phyloP scores from a whole-genome alignment of 53 echinoderm and acorn worm species.

The Echinarachnius parma region DNA sequence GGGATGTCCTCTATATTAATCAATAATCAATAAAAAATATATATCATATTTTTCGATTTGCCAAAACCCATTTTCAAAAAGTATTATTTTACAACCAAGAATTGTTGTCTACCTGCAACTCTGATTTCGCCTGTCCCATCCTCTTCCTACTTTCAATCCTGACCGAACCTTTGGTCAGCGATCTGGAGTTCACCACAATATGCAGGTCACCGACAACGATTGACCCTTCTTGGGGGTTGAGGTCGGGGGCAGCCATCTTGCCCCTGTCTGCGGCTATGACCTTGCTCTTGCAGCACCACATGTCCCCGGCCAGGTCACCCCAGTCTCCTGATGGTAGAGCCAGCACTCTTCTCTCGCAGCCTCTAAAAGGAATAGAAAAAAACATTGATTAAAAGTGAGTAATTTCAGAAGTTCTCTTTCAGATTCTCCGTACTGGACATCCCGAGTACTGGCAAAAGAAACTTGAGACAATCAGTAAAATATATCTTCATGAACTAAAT shows the following conservation, averaged over 20 bases:
- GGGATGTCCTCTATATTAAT: too few relatives aligned
- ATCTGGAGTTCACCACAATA: conserved; percentile 46
- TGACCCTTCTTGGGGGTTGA: conserved; percentile 44
- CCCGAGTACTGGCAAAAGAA: too few relatives aligned
- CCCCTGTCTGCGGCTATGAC: conserved; percentile 41
- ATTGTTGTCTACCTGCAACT: not conserved
- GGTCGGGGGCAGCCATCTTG: conserved; percentile 23
- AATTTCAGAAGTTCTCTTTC: too few relatives aligned
- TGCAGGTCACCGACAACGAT: conserved; percentile 64
- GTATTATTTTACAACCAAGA: too few relatives aligned
- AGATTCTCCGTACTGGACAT: too few relatives aligned
- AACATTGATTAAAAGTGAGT: not conserved
- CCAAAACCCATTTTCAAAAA: too few relatives aligned
- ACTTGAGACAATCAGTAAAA: too few relatives aligned
- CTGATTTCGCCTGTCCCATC: too few relatives aligned
- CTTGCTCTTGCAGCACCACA: conserved; percentile 81
- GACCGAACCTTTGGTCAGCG: conserved; percentile 49
- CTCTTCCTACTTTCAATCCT: conserved; percentile 16
- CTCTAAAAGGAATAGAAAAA: conserved; percentile 27
- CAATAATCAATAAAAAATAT: too few relatives aligned
- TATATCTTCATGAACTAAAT: too few relatives aligned
- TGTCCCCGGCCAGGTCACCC: conserved; percentile 65
- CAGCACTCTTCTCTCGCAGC: conserved; percentile 55
- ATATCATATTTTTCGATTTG: too few relatives aligned
- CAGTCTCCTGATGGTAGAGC: conserved; percentile 80